Evolutionary conservation across 2,113 vertebrate species (phyloP), one percentile per base, ranked within the genome.

Genomic region (Thryonomys swinderianus): DNA sequence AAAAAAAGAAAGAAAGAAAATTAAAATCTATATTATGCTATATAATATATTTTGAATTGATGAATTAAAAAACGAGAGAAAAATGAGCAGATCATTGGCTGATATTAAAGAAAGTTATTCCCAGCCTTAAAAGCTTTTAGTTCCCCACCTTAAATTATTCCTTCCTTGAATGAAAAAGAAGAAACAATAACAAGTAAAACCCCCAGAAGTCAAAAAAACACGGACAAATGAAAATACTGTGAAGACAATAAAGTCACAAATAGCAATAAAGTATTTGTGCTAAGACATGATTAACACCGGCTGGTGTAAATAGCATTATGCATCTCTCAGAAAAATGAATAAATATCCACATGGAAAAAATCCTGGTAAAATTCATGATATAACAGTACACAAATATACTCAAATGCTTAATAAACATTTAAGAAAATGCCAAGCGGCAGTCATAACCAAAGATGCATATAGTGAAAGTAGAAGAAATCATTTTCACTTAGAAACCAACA

Each of bases 381-480:
- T 13, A n/a, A 40, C 9, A 57, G 18, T 10, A 42, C 20, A 34
- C 74, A 83, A 82, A 92, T 61, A 88, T 55, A 74, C 27, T 51
- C 17, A 45, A 76, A 78, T n/a, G 61, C 37, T 76, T 66, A 88
- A 51, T 91, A 34, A 95, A 85, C 45, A 93, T 61, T 53, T 81
- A 83, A 87, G 51, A 91, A 34, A 74, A 59, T 61, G 62, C 25
- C 57, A 74, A 64, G 89, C 17, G 64, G 67, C 21, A 34, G 37
- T 59, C 64, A 79, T 85, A 73, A 81, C 82, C 78, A 82, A 79
- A 92, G 64, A 45, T 53, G 85, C 4, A 13, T 4, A 27, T 12
- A 82, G 82, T 30, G 90, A 94, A 93, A 67, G 34, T 55, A 62
- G 66, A 32, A 94, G 88, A 84, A 82, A 42, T 81, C 59, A 40